These are phyloP conservation scores for Stegodyphus dumicola DNA, from an alignment of 1,140 invertebrate genomes.

Conservation along the genomic window DNA sequence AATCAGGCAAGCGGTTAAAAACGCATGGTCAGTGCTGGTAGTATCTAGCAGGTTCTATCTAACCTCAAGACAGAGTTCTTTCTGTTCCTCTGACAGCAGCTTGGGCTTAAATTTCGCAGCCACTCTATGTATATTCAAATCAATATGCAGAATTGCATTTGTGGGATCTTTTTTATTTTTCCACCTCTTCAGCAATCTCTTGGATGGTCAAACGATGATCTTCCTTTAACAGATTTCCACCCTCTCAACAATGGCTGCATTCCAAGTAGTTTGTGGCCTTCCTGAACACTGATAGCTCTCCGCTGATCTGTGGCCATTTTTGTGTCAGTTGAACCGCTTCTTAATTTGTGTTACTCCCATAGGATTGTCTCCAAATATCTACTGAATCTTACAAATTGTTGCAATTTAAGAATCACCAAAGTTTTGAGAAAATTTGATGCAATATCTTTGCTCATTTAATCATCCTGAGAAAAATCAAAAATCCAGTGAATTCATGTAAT, in stretches of 20 bases:
- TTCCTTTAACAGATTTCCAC: constrained; percentile 28
- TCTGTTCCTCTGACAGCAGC: not conserved
- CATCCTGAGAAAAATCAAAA: not conserved
- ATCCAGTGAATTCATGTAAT: not conserved
- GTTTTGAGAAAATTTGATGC: constrained; percentile 43
- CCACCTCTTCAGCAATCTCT: constrained; percentile 57
- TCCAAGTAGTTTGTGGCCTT: constrained; percentile 61
- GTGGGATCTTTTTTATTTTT: constrained; percentile 22
- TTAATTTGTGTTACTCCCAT: constrained; percentile 64
- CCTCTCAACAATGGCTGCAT: constrained; percentile 61
- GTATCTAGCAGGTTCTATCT: not conserved
- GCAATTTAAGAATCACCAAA: constrained; percentile 60
- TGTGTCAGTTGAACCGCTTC: constrained; percentile 64
- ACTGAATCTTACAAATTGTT: constrained; percentile 64
- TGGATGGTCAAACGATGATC: constrained; percentile 63
- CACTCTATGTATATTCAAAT: constrained; percentile 62
- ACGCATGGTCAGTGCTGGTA: not conserved
- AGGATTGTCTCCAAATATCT: constrained; percentile 63
- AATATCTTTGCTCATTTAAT: not conserved
- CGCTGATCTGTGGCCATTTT: constrained; percentile 63
- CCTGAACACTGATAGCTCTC: constrained; percentile 60
- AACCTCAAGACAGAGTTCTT: not conserved
- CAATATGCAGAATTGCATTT: constrained; percentile 57
- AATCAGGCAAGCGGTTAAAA: too few relatives aligned
- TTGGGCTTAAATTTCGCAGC: not conserved